Base-by-base conservation (phyloP, 2,113 vertebrate genomes). In the Sinocyclocheilus grahami region DNA sequence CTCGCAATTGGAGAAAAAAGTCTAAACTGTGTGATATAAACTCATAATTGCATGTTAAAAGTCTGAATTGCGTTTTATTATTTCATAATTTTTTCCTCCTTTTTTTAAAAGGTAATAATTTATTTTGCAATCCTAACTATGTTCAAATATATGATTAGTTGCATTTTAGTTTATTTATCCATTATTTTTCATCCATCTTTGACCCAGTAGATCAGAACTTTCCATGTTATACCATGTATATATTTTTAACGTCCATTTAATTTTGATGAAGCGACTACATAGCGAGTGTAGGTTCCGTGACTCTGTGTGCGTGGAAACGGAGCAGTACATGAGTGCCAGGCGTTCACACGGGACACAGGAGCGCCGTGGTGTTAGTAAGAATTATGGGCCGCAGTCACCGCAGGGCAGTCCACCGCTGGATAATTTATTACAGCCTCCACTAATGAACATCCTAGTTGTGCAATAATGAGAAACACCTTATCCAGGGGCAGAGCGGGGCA, bases 391-490 rank as follows among this genome's bases (percentile, higher is more conserved):
- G 65, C 24, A 2, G 85, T 86, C 79, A 79, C 37, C 20, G n/a
- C 7, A 37, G 85, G 82, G 62, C 82, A 84, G 88, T 78, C 82
- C 80, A 86, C 74, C 46, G 39, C 81, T 37, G 85, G 9, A 71
- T 86, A 85, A 82, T 89, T 90, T 87, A 89, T 85, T 71, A 83
- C 63, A 83, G 74, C 16, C 65, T 77, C 63, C 55, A 33, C 82
- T 86, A 87, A 91, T 88, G 87, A 90, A 82, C 82, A 46, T 69
- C 42, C 67, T 80, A 53, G 78, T 79, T 76, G 82, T 37, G 72
- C 30, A 27, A 83, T 83, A 87, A 88, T 69, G 78, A 85, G 81
- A 86, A 86, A 90, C 85, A 86, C 84, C 82, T 86, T 81, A 53
- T 53, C 27, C 46, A 13, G 51, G 88, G 83, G 83, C 86, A 87